Evolutionary conservation across 1,140 invertebrate species (phyloP), one percentile per base, ranked within the genome.

Genomic region (Polyergus mexicanus): DNA sequence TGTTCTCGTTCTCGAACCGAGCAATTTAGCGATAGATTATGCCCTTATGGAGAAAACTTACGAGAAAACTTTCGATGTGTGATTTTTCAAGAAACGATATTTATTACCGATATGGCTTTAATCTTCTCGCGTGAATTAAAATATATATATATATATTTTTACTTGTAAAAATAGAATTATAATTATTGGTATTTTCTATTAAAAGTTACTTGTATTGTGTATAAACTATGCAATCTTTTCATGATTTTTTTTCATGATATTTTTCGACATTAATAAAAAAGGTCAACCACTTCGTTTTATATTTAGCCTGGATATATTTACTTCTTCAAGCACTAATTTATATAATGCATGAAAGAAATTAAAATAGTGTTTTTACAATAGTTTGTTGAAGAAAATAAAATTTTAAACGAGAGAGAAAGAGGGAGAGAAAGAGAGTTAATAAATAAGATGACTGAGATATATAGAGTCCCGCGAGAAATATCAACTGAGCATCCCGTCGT

Each of bases 401-500:
- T 72, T 60, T 83, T 19, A 60, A 60, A 25, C 25, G 44, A 47
- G 44, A 47, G 44, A 47, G 2, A 13, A 5, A 51, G 16, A 51
- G 47, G 3, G 4, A 72, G 28, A 28, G 8, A 32, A 25, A 25
- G n/a, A n/a, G 44, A 28, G 22, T 47, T 83, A 74, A 83, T 83
- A 83, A 72, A 72, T 83, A 83, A 60, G n/a, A 47, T 56, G 44
- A 6, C 51, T 44, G 35, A 25, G 44, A 54, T 41, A 69, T 16
- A 60, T 16, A 60, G 38, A 62, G 47, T 44, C 68, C 72, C 41
- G n/a, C 10, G 68, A 74, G 54, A 38, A 83, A 83, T 83, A 83
- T 60, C 68, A 83, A 83, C 51, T 83, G 78, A 83, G 54, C 78
- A 83, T 44, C 54, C 47, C 78, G 38, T 22, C 38, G 32, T 60